Conservation (phyloP, 2,113 vertebrate species). For the Tachycineta bicolor region DNA sequence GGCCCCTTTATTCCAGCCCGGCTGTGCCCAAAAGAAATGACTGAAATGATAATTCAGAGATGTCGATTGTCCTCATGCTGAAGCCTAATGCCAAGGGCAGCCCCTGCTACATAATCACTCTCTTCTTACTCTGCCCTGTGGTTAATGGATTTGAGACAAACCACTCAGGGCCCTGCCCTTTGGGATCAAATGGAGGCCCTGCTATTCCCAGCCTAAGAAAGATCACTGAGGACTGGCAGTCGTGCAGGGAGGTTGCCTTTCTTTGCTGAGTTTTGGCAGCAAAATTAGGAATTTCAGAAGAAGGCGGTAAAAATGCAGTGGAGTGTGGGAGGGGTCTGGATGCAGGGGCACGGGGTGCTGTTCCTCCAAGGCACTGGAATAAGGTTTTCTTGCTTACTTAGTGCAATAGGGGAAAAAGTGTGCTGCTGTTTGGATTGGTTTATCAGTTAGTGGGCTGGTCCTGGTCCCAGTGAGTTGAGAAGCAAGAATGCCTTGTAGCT, state of each 20-base stretch:
- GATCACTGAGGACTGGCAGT: background rate
- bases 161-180: background rate
- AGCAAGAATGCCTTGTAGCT: background rate
- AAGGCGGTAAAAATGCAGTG: background rate
- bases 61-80: background rate
- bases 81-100: background rate
- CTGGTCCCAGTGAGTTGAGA: background rate
- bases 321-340: background rate
- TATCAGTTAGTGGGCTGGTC: background rate
- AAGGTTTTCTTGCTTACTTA: background rate
- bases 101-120: background rate
- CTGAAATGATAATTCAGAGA: background rate
- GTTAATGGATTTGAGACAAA: background rate
- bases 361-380: accelerated
- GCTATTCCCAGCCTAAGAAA: background rate
- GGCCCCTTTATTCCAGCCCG: background rate
- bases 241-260: background rate
- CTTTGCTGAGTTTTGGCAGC: background rate
- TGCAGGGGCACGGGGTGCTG: accelerated
- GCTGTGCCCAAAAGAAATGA: background rate
- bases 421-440: background rate
- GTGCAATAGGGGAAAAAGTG: background rate
- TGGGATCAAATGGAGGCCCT: background rate
- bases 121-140: background rate
- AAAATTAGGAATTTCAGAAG: background rate